phyloP scores from a whole-genome alignment of 2,797 vertebrate species.

The Percopsis omiscomaycus region DNA sequence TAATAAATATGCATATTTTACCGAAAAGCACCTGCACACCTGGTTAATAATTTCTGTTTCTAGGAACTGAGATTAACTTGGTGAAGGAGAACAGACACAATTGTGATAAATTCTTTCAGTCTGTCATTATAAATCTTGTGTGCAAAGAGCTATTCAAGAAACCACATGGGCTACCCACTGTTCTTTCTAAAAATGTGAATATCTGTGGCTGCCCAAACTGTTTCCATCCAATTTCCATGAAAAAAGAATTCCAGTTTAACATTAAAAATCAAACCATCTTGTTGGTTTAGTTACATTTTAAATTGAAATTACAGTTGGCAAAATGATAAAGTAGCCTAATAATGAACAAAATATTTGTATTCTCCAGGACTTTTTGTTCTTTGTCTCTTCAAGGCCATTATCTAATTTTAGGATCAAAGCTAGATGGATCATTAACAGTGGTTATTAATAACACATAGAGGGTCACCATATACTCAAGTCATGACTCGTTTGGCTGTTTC shows the following conservation, averaged over 20 bases:
- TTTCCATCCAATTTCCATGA: neutral
- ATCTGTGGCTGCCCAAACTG: conserved; percentile 27
- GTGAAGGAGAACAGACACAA: conserved; percentile 8
- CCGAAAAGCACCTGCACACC: neutral
- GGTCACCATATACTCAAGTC: too few relatives aligned
- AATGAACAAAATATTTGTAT: neutral
- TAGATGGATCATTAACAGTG: too few relatives aligned
- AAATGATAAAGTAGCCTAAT: neutral
- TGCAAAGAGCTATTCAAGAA: conserved; percentile 46
- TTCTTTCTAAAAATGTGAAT: conserved; percentile 68
- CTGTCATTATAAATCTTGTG: conserved; percentile 39
- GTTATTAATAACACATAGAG: too few relatives aligned
- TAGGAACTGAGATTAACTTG: conserved; percentile 6
- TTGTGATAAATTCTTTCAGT: conserved; percentile 8
- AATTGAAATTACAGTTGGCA: neutral
- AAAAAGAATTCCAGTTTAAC: neutral
- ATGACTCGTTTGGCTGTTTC: too few relatives aligned
- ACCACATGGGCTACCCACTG: conserved; percentile 29
- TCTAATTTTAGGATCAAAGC: too few relatives aligned
- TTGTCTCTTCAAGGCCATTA: neutral
- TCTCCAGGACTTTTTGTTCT: neutral
- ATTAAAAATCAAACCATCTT: neutral
- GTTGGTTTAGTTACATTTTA: neutral
- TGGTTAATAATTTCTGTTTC: neutral
- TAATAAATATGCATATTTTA: too few relatives aligned